Percentiles rank a stretch among this genome's conserved stretches.
phyloP scores from a whole-genome alignment of 1,140 invertebrate genomes.

The Halictus rubicundus region DNA sequence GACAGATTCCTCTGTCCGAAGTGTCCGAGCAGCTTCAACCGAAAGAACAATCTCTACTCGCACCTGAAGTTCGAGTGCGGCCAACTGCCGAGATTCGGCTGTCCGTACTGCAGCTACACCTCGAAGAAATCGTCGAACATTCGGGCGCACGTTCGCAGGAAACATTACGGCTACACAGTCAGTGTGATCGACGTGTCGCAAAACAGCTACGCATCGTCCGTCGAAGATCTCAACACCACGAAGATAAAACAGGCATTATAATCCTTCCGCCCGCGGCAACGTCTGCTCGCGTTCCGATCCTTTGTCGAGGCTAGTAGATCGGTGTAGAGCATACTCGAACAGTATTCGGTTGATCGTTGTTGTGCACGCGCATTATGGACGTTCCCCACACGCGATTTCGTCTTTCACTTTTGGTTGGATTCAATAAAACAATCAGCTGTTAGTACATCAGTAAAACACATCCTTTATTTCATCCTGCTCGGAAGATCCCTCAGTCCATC shows the following conservation, averaged over 20 bases:
- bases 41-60: conserved; percentile 83
- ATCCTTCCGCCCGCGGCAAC: neutral
- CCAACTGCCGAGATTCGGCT: conserved; percentile 82
- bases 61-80: conserved; percentile 83
- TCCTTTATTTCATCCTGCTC: conserved; percentile 22
- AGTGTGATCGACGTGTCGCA: conserved; percentile 48
- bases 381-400: neutral
- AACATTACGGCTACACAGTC: conserved; percentile 59
- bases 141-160: conserved; percentile 74
- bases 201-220: neutral
- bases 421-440: conserved; percentile 11
- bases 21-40: conserved; percentile 82
- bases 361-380: no score
- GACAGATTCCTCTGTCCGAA: conserved; percentile 83
- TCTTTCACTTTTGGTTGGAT: neutral
- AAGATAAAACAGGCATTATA: conserved; percentile 1
- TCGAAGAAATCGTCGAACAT: conserved; percentile 80
- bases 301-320: no score
- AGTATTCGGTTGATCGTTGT: no score
- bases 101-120: conserved; percentile 80
- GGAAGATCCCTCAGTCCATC: conserved; percentile 4
- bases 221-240: neutral
- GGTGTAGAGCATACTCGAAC: no score
- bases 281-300: no score
- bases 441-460: neutral